Evolutionary conservation across 2,113 vertebrate genomes (phyloP), one percentile per base, ranked within the genome.

Genomic region (Gymnogyps californianus): DNA sequence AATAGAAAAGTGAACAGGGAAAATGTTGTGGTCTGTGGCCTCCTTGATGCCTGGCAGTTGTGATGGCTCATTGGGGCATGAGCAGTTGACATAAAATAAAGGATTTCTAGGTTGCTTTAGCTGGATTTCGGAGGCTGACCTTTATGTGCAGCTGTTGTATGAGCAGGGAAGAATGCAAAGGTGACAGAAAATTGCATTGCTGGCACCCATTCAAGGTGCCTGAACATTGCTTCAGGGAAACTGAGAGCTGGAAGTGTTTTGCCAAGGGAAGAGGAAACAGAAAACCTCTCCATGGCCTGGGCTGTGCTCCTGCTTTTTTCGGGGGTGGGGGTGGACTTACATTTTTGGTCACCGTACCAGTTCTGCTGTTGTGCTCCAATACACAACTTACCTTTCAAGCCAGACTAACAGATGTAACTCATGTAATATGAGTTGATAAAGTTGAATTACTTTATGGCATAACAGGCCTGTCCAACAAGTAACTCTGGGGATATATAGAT

Each of bases 41-140:
- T 36, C 34, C 26, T 8, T 19, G 57, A 10, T 21, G 18, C 36
- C 34, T 16, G 71, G 80, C 40, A 5, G 3, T 6, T 10, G 31
- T 9, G 5, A 1, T 14, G 66, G 52, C 16, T 29, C 15, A 1
- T 7, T 0, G 0, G 25, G 47, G 8, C 1, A 1, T 4, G 40
- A 24, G 36, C 57, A 40, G n/a, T 47, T 26, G 54, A 11, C 24
- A 4, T 11, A 55, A 26, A 42, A 38, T 7, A 3, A 0, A 25
- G 36, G n/a, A 7, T 34, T 51, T 52, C 3, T 10, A 9, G 25
- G 40, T 16, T 28, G 47, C 32, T 75, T 4, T 13, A 3, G 22
- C 40, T 44, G 44, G 22, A 7, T 31, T 28, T 29, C 5, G 70
- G 38, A 16, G 31, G 40, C 9, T 16, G 70, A 40, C n/a, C 71